A percentile compares a stretch with the other conserved stretches of the same genome.
Conservation (phyloP, 2,888 invertebrate genomes). For the Zaprionus bogoriensis region DNA sequence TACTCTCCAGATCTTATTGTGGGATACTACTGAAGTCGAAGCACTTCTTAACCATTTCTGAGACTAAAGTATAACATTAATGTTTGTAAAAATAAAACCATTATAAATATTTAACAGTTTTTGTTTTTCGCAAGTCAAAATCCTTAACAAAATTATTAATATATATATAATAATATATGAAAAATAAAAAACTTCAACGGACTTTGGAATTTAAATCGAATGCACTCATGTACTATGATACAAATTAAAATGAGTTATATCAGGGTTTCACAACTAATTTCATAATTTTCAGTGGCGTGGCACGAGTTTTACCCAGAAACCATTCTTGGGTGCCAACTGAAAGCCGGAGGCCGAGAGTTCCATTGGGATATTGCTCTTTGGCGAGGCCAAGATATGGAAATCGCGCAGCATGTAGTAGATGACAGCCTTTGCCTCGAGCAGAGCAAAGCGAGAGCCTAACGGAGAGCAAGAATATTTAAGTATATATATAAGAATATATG, state of each 20-base stretch:
- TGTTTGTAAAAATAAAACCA: too few species aligned
- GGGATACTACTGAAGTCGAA: too few species aligned
- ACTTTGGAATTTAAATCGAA: too few species aligned
- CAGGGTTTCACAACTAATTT: conserved; percentile 68
- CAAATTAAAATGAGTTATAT: neutral
- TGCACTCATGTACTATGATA: neutral
- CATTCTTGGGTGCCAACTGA: conserved; percentile 70
- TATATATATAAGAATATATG: neutral
- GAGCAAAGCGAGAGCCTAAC: conserved; percentile 80
- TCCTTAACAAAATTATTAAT: too few species aligned
- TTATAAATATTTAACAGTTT: too few species aligned
- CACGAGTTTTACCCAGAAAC: conserved; percentile 79
- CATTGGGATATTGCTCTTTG: conserved; percentile 74
- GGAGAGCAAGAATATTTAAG: too few species aligned
- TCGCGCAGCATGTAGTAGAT: conserved; percentile 77
- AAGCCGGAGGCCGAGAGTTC: conserved; percentile 61
- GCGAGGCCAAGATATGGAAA: conserved; percentile 68
- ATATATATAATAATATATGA: too few species aligned
- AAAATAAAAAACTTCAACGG: too few species aligned
- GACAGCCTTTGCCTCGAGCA: conserved; percentile 80
- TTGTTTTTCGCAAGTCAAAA: too few species aligned
- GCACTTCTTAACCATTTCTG: too few species aligned
- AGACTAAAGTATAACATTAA: too few species aligned
- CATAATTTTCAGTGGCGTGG: conserved; percentile 47
- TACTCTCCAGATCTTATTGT: too few species aligned